A percentile compares a stretch with the other conserved stretches of the same genome.
Conservation (phyloP, 2,113 vertebrate species). For the Pampusana beccarii region DNA sequence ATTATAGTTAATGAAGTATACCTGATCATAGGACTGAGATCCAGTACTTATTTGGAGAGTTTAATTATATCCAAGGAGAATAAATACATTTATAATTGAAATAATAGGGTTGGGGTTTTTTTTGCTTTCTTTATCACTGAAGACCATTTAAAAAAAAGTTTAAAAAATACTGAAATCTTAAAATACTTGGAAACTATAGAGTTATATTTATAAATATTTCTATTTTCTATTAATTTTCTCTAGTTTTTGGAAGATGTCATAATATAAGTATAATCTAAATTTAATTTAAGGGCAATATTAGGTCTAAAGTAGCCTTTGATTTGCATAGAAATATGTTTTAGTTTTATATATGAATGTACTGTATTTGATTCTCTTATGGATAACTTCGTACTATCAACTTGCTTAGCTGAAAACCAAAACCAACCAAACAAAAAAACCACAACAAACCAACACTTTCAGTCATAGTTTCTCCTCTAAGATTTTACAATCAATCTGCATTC, state of each 20-base stretch:
- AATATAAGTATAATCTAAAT: neutral
- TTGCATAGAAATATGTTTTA: neutral
- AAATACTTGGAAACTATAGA: neutral
- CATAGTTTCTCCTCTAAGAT: neutral
- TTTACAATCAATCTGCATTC: neutral
- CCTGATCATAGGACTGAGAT: neutral
- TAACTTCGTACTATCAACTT: neutral
- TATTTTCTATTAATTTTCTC: neutral
- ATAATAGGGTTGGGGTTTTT: rapidly evolving
- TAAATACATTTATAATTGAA: neutral
- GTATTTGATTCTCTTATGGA: neutral
- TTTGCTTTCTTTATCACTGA: neutral
- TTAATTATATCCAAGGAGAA: neutral
- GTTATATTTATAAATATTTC: neutral
- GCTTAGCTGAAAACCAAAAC: neutral
- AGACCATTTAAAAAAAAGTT: neutral
- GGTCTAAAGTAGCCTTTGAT: neutral
- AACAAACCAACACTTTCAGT: too few species aligned
- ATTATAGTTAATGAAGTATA: neutral
- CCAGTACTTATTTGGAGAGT: neutral
- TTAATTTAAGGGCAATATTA: neutral
- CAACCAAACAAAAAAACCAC: too few species aligned
- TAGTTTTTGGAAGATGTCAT: neutral
- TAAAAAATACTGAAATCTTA: neutral
- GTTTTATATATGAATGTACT: neutral